Conservation (phyloP, 1,140 invertebrate genomes). For the Tachypleus tridentatus region DNA sequence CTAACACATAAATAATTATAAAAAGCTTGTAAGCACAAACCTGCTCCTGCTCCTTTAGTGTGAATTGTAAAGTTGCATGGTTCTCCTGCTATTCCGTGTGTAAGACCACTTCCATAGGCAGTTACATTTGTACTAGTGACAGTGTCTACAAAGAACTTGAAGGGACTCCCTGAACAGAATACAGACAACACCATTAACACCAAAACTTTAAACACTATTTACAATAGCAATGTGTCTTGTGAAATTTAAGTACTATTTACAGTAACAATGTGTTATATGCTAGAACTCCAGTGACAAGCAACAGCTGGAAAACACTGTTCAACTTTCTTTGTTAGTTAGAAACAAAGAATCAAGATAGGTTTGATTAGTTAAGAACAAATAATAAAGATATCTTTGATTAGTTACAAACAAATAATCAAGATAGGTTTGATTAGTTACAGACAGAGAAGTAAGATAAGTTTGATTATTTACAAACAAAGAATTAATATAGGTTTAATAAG, state of each 20-base stretch:
- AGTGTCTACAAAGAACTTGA: slow-evolving; percentile 93
- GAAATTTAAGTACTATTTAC: neutral
- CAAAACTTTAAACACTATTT: neutral
- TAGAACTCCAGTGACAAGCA: too few species aligned
- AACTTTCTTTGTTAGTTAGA: too few species aligned
- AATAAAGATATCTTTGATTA: too few species aligned
- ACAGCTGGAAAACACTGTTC: too few species aligned
- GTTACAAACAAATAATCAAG: too few species aligned
- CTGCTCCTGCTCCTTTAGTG: slow-evolving; percentile 68
- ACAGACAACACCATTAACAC: neutral
- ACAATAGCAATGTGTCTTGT: neutral
- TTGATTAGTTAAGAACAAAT: too few species aligned
- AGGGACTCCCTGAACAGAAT: slow-evolving; percentile 66
- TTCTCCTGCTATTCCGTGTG: slow-evolving; percentile 74
- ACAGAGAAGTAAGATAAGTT: neutral
- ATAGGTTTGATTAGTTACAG: too few species aligned
- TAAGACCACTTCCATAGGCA: slow-evolving; percentile 80
- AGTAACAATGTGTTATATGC: neutral
- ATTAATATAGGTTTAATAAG: neutral
- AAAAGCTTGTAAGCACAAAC: neutral
- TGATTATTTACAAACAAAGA: neutral
- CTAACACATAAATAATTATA: too few species aligned
- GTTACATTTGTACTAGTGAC: slow-evolving; percentile 85
- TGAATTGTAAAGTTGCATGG: slow-evolving; percentile 91
- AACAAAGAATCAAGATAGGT: too few species aligned